These are phyloP conservation scores for Oncorhynchus gorbuscha DNA, from an alignment of 2,113 vertebrate species.

Conservation along the genomic window DNA sequence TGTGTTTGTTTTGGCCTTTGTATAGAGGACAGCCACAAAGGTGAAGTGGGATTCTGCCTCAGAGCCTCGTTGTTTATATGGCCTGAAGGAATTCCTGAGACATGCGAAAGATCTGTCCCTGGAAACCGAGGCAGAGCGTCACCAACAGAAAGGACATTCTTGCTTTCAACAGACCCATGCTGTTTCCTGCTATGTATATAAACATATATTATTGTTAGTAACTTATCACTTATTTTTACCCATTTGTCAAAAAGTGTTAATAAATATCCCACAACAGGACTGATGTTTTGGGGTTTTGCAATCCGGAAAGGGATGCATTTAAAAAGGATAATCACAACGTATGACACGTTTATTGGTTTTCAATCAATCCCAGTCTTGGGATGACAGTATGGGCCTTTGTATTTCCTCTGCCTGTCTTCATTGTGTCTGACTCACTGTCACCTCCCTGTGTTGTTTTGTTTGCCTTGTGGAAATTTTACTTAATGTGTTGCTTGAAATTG, in stretches of 20 bases:
- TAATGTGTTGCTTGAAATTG: slow-evolving; percentile 54
- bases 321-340: slow-evolving; percentile 6
- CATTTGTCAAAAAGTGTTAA: slow-evolving; percentile 20
- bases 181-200: slow-evolving; percentile 23
- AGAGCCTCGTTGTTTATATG: slow-evolving; percentile 34
- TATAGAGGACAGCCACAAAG: slow-evolving; percentile 38
- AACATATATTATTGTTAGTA: slow-evolving; percentile 8
- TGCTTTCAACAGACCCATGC: slow-evolving; percentile 17
- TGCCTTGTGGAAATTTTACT: slow-evolving; percentile 20
- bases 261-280: slow-evolving; percentile 3
- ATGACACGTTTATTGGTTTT: slow-evolving; percentile 14
- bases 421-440: slow-evolving; percentile 9
- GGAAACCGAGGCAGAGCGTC: not conserved
- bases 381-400: slow-evolving; percentile 14
- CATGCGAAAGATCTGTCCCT: slow-evolving; percentile 33
- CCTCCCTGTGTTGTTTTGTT: slow-evolving; percentile 22
- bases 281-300: slow-evolving; percentile 6
- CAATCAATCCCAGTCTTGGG: not conserved
- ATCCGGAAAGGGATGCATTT: not conserved
- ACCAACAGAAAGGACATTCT: slow-evolving; percentile 27
- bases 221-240: slow-evolving; percentile 10
- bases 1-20: slow-evolving; percentile 63
- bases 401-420: not conserved
- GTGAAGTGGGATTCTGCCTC: slow-evolving; percentile 29
- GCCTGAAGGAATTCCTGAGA: slow-evolving; percentile 46